A percentile compares a stretch with the other conserved stretches of the same genome.
phyloP scores from a whole-genome alignment of 2,888 invertebrate species.

The Zele albiditarsus region DNA sequence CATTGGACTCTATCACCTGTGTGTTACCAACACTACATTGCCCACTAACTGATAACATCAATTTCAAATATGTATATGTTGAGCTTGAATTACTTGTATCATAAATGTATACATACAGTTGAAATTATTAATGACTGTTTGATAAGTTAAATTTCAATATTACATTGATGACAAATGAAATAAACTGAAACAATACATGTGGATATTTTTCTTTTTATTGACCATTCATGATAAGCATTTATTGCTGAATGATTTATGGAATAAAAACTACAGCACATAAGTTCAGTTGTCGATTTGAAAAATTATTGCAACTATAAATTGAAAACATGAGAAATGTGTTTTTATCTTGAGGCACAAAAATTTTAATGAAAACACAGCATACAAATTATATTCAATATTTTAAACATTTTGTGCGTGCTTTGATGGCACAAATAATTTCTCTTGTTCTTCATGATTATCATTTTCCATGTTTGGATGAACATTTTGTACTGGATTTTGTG shows the following conservation, averaged over 20 bases:
- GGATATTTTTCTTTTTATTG: constrained; percentile 7
- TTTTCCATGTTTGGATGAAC: constrained; percentile 44
- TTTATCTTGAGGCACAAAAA: not conserved
- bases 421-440: not conserved
- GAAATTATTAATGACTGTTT: constrained; percentile 20
- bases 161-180: constrained; percentile 19
- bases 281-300: not conserved
- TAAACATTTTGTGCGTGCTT: not conserved
- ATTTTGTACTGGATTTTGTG: constrained; percentile 86
- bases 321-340: not conserved
- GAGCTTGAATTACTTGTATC: constrained; percentile 25
- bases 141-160: not conserved
- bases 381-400: not conserved
- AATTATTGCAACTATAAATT: not conserved
- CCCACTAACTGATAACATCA: constrained; percentile 29
- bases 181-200: not conserved
- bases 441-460: constrained; percentile 33
- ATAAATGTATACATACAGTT: not conserved
- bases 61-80: constrained; percentile 21
- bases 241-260: constrained; percentile 6
- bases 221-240: not conserved
- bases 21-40: not conserved
- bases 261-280: not conserved
- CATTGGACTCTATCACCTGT: constrained; percentile 20
- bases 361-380: not conserved